Percentiles rank a stretch among this genome's conserved stretches.
These are phyloP conservation scores for Phocoena phocoena DNA, from an alignment of 2,113 vertebrate genomes.

Conservation along the genomic window DNA sequence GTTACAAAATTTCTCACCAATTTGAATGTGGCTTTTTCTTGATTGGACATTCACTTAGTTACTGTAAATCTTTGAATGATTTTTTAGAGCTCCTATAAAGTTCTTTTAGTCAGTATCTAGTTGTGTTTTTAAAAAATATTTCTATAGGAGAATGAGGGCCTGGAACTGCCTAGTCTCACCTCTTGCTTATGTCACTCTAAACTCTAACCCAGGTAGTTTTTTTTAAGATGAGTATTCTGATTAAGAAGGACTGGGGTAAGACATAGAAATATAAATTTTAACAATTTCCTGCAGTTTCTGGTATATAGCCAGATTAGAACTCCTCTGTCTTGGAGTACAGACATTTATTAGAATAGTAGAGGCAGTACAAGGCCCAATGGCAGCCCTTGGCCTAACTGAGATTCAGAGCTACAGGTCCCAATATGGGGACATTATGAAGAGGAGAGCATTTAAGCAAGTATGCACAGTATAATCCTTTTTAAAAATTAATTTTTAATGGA, in stretches of 20 bases:
- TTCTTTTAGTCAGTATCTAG: background rate
- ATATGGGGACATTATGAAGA: background rate
- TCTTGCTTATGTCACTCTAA: background rate
- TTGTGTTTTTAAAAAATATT: background rate
- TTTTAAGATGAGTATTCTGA: background rate
- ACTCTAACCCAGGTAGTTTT: background rate
- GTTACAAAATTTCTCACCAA: background rate
- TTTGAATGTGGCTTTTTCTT: background rate
- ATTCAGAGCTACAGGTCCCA: background rate
- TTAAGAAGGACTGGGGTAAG: background rate
- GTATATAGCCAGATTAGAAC: background rate
- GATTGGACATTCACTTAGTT: background rate
- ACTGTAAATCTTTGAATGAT: background rate
- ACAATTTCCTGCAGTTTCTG: background rate
- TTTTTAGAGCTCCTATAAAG: background rate
- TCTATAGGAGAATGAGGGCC: background rate
- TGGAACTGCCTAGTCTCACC: background rate
- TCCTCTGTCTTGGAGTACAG: background rate
- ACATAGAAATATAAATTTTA: background rate
- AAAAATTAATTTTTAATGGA: background rate
- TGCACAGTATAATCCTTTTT: background rate
- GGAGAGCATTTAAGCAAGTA: background rate
- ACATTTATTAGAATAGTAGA: background rate
- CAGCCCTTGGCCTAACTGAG: background rate
- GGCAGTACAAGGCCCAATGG: background rate